Evolutionary conservation across 2,797 vertebrate species (phyloP), one percentile per base, ranked within the genome.

Genomic region (Silurus lanzhouensis): DNA sequence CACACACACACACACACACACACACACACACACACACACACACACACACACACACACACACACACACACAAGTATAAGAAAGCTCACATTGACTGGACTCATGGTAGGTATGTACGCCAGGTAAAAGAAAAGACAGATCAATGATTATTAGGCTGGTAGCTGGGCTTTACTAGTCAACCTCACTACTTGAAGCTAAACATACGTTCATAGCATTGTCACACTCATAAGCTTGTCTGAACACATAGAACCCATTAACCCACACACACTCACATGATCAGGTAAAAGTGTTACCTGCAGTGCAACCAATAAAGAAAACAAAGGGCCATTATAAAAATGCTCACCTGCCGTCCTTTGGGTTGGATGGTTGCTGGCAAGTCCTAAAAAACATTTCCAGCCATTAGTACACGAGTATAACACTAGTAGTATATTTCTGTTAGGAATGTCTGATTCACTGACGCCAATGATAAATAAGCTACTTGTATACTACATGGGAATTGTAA

Each of bases 311-410:
- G 58, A 15, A 38, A 72, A 64, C 19, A 3, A 70, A n/a, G 7
- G n/a, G 83, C 63, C 38, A 61, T 20, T 60, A 60, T 58, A 57
- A 78, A 77, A 76, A 25, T 6, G 81, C 87, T 97, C 95, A 99
- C 98, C 97, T 97, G 98, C 95, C 97, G 95, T 95, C 97, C 97
- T 95, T 99, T 98, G 90, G 98, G 96, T 95, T 98, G 97, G 92
- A 98, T 97, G 91, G 97, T 97, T 91, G 97, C 96, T 52, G 97
- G 97, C 94, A 99, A 96, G 93, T 99, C 98, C 98, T 99, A 96
- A 75, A 90, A 95, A 94, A 60, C 17, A 61, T 61, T 68, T 20
- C 6, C 17, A 76, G 64, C 38, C 17, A 70, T 58, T 46, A 82
- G 52, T 58, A n/a, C 22, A 57, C 3, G 13, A 19, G 6, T 58